phyloP scores from a whole-genome alignment of 1,140 invertebrate genomes.

The Delia radicum region DNA sequence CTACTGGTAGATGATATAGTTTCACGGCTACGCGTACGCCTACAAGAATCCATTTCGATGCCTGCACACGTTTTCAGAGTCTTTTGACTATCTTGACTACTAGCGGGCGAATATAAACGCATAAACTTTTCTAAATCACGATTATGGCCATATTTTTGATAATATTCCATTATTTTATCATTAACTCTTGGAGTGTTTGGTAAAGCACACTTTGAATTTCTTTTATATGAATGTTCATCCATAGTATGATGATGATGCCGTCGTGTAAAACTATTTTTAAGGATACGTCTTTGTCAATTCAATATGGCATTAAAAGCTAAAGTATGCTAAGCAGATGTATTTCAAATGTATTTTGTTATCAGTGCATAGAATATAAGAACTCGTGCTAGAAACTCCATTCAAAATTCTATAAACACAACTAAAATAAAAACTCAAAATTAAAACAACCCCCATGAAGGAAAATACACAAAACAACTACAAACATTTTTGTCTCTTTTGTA shows the following conservation, averaged over 20 bases:
- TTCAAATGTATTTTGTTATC: not conserved
- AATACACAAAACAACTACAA: not conserved
- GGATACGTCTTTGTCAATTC: not conserved
- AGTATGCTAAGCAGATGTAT: not conserved
- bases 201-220: not conserved
- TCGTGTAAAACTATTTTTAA: not conserved
- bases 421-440: not conserved
- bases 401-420: not conserved
- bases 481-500: not conserved
- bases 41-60: not conserved
- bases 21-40: not conserved
- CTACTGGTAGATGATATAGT: constrained; percentile 1
- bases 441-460: not conserved
- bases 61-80: too few relatives aligned
- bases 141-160: constrained; percentile 17
- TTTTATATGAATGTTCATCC: not conserved
- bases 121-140: constrained; percentile 30
- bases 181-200: constrained; percentile 23
- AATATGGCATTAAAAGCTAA: not conserved
- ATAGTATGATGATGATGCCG: not conserved
- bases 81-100: constrained; percentile 2
- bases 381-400: not conserved
- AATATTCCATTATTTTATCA: constrained; percentile 29
- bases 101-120: constrained; percentile 22
- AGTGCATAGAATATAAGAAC: too few relatives aligned